These are phyloP conservation scores for Glyptemys insculpta DNA, from an alignment of 2,797 vertebrate species.

Conservation along the genomic window DNA sequence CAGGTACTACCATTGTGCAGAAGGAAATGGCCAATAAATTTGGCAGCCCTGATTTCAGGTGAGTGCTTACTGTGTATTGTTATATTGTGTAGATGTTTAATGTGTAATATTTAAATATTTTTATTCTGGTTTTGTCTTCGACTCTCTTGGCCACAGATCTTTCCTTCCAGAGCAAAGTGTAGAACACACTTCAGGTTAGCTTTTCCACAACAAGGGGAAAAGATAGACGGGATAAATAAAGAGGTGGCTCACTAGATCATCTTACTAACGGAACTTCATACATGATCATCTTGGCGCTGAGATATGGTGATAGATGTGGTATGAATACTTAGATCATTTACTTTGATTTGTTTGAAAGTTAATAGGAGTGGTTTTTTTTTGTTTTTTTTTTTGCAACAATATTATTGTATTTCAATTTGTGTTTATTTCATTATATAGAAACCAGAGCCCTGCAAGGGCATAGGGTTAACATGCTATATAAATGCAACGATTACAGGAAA, in stretches of 20 bases:
- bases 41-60: not conserved
- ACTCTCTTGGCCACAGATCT: not conserved
- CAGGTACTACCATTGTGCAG: not conserved
- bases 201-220: not conserved
- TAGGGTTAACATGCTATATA: not conserved
- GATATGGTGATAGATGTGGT: not conserved
- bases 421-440: not conserved
- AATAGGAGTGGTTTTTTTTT: not conserved
- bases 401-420: not conserved
- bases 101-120: not conserved
- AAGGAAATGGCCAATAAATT: fast-evolving
- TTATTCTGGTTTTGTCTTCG: not conserved
- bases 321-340: not conserved
- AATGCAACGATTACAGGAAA: not conserved
- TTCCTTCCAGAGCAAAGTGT: not conserved
- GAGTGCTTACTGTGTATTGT: not conserved
- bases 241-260: not conserved
- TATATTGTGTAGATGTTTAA: not conserved
- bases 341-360: not conserved
- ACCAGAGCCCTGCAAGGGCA: not conserved
- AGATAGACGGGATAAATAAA: not conserved
- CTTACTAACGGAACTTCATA: not conserved
- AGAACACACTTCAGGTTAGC: not conserved
- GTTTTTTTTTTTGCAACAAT: not conserved
- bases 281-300: not conserved